Evolutionary conservation across 2,888 invertebrate genomes (phyloP).

Genomic region (Aporophyla lueneburgensis): DNA sequence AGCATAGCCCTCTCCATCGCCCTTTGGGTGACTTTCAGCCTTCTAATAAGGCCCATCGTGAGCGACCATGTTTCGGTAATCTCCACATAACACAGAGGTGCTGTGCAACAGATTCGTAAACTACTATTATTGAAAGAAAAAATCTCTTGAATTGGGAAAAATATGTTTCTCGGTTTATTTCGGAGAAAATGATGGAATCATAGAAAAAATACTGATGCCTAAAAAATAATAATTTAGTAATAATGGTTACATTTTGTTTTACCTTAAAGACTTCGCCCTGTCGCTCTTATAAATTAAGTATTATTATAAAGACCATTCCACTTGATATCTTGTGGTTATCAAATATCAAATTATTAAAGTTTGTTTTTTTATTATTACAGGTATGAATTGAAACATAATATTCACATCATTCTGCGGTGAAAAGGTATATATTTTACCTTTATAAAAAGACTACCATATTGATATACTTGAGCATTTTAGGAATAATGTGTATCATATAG

Average conservation of each 20-base stretch:
- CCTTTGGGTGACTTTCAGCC: too few relatives aligned
- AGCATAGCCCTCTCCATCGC: too few relatives aligned
- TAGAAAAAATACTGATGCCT: too few relatives aligned
- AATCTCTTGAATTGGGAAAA: not conserved
- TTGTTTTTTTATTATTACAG: slow-evolving; percentile 45
- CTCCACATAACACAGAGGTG: too few relatives aligned
- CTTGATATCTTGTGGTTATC: not conserved
- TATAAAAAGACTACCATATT: not conserved
- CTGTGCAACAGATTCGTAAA: too few relatives aligned
- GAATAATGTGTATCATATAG: not conserved
- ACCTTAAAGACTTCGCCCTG: not conserved
- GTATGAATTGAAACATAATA: slow-evolving; percentile 26
- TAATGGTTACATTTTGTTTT: not conserved
- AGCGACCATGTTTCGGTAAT: too few relatives aligned
- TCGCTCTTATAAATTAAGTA: too few relatives aligned
- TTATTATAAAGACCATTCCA: not conserved
- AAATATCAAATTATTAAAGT: slow-evolving; percentile 6
- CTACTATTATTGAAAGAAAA: not conserved
- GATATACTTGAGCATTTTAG: not conserved
- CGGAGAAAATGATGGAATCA: not conserved
- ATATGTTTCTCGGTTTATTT: not conserved
- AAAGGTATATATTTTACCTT: slow-evolving; percentile 32
- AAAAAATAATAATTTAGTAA: not conserved
- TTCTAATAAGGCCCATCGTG: too few relatives aligned
- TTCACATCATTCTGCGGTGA: not conserved